phyloP scores from a whole-genome alignment of 2,797 vertebrate species.

The Poeciliopsis turneri region DNA sequence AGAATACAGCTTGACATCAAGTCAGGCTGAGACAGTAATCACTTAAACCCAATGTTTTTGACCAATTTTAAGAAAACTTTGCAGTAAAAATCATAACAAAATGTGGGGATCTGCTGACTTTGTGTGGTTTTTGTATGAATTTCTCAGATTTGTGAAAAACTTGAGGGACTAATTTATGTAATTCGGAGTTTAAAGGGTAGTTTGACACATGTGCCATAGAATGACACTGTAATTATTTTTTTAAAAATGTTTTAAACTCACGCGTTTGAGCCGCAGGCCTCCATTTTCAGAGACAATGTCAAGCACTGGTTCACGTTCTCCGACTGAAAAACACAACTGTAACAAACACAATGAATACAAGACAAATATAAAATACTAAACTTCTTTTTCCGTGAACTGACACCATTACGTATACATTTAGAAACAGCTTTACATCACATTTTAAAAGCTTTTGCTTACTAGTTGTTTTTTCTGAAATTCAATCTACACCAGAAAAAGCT shows the following conservation, averaged over 20 bases:
- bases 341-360: slow-evolving; percentile 22
- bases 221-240: background rate
- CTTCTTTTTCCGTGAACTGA: background rate
- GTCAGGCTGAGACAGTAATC: background rate
- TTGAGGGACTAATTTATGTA: too few species aligned
- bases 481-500: background rate
- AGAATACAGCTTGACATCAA: too few species aligned
- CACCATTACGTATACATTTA: background rate
- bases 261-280: slow-evolving; percentile 38
- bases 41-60: too few species aligned
- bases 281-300: slow-evolving; percentile 61
- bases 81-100: too few species aligned
- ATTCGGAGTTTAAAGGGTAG: too few species aligned
- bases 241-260: slow-evolving; percentile 47
- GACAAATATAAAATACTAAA: background rate
- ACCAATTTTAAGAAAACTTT: too few species aligned
- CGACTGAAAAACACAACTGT: slow-evolving; percentile 68
- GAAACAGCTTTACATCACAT: background rate
- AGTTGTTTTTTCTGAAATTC: background rate
- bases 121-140: too few species aligned
- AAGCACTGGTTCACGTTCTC: slow-evolving; percentile 53
- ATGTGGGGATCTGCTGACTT: too few species aligned
- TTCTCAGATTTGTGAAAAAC: too few species aligned
- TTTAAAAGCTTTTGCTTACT: too few species aligned
- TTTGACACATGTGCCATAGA: too few species aligned